Base-by-base conservation (phyloP, 2,113 vertebrate species). In the Aplodontia rufa region DNA sequence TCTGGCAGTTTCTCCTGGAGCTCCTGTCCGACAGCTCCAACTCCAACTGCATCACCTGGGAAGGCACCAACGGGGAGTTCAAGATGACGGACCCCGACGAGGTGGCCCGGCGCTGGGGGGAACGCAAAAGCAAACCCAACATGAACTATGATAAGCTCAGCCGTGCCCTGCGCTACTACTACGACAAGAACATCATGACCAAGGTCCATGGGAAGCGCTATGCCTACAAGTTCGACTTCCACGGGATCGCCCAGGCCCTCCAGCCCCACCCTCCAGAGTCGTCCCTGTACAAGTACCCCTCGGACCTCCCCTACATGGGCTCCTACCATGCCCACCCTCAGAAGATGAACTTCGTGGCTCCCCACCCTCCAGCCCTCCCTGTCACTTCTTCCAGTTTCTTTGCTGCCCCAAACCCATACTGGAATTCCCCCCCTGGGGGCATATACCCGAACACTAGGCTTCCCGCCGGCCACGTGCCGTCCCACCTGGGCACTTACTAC, bases 121-220 rank as follows among this genome's bases (percentile, higher is more conserved):
- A 99, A 92, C 87, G 99, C 9, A 99, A 99, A 69, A 99, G 99
- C 98, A 99, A 99, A 40, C 99, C 99, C 96, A 99, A 99, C 97
- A 99, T 99, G 99, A 99, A 99, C 99, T 99, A 99, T 7, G 99
- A 99, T 93, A 99, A 99, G 95, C 99, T 99, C 84, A 99, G 99
- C 97, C 99, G 99, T 0, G 99, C 99, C 1, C 98, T 99, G 66
- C 99, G 99, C 94, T 99, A 99, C 97, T 99, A 99, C 97, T 99
- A 99, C 0, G 99, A 99, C 97, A 99, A 99, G 97, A 99, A 99
- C 97, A 99, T 99, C 98, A 99, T 99, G 99, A 99, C 99, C 98
- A 99, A 99, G 85, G 99, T 99, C 86, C 99, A 99, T 0, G 99
- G 99, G 91, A 99, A 99, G 96, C 98, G 99, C 95, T 99, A 99